These are phyloP conservation scores for Palythoa heliodiscus DNA, from an alignment of 92 coral and sea anemone species.

Conservation along the genomic window DNA sequence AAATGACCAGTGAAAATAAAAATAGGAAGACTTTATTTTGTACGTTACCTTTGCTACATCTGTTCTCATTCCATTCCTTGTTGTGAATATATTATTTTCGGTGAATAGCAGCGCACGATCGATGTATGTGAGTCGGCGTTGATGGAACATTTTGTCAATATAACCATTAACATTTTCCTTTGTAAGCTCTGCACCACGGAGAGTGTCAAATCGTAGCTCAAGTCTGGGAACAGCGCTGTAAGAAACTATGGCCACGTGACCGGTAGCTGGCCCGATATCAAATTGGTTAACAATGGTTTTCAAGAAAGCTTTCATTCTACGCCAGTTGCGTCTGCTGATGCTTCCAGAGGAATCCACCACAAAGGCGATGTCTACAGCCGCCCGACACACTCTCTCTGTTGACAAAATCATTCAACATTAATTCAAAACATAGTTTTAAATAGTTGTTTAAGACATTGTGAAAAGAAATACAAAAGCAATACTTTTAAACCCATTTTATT, in stretches of 20 bases:
- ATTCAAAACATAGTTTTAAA: not conserved
- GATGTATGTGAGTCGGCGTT: slow-evolving; percentile 14
- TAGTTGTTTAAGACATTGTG: no score
- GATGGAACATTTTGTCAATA: not conserved
- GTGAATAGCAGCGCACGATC: slow-evolving; percentile 20
- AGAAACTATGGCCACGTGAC: slow-evolving; percentile 24
- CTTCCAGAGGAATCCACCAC: slow-evolving; percentile 32
- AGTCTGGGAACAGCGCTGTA: slow-evolving; percentile 1
- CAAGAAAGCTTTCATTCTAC: slow-evolving; percentile 11
- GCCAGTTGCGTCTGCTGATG: slow-evolving; percentile 13
- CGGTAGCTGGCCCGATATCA: slow-evolving; percentile 27
- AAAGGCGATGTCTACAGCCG: slow-evolving; percentile 10
- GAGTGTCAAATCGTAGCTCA: not conserved
- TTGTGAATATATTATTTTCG: not conserved
- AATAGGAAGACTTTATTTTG: no score
- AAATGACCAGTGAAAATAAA: no score
- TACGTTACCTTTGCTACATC: slow-evolving; percentile 10
- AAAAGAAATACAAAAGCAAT: no score
- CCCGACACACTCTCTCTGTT: slow-evolving; percentile 27
- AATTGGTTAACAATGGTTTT: slow-evolving; percentile 10
- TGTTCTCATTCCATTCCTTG: slow-evolving; percentile 23
- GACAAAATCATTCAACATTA: no score
- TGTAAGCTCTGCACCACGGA: not conserved
- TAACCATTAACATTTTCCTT: not conserved
- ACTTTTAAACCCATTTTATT: no score